Evolutionary conservation across 2,113 vertebrate species (phyloP).

Genomic region (Hemiscyllium ocellatum): DNA sequence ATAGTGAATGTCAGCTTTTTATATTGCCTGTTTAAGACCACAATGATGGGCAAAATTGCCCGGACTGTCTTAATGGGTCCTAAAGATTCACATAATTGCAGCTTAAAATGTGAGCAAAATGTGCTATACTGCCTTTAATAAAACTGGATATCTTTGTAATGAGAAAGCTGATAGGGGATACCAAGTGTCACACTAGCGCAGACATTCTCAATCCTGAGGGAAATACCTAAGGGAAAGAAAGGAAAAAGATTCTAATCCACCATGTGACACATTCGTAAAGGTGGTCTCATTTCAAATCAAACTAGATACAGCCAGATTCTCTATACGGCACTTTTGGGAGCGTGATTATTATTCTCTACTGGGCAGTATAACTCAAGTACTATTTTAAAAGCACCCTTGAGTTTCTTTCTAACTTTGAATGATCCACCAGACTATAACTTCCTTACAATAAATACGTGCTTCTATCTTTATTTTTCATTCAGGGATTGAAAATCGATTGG

Average conservation of each 20-base stretch:
- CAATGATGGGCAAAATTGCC: not conserved
- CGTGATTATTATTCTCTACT: not conserved
- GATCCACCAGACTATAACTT: not conserved
- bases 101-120: not conserved
- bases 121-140: not conserved
- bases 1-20: not conserved
- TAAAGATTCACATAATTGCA: not conserved
- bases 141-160: not conserved
- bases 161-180: not conserved
- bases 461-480: not conserved
- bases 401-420: not conserved
- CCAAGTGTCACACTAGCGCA: not conserved
- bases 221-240: too few species aligned
- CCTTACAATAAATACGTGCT: not conserved
- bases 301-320: not conserved
- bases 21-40: not conserved
- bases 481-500: not conserved
- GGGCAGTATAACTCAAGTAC: not conserved
- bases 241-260: not conserved
- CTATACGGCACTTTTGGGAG: not conserved
- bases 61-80: not conserved
- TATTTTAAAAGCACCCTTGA: not conserved
- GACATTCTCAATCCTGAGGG: not conserved
- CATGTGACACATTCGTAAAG: not conserved
- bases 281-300: not conserved